phyloP scores from a whole-genome alignment of 2,797 vertebrate genomes.

The Xiphorhynchus erythropygius region DNA sequence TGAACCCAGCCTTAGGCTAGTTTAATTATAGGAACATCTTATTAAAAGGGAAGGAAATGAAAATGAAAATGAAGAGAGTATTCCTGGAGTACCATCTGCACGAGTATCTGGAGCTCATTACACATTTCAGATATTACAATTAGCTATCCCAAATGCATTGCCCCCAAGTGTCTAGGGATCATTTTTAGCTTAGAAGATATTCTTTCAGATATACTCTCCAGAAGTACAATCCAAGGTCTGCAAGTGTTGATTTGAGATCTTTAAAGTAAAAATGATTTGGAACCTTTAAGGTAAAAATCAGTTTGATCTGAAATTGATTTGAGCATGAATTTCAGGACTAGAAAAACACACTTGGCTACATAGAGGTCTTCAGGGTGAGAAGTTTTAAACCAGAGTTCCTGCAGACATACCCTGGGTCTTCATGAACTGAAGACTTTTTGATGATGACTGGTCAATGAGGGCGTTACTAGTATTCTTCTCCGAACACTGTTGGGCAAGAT shows the following conservation, averaged over 20 bases:
- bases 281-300: not conserved
- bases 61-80: not conserved
- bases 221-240: not conserved
- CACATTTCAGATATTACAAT: not conserved
- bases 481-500: not conserved
- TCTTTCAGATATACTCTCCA: not conserved
- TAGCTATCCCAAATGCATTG: not conserved
- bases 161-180: not conserved
- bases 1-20: conserved; percentile 2
- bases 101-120: not conserved
- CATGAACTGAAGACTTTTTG: not conserved
- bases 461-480: not conserved
- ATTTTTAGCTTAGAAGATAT: not conserved
- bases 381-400: not conserved
- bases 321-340: not conserved
- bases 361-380: not conserved
- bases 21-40: not conserved
- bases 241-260: not conserved
- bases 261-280: not conserved
- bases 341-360: not conserved
- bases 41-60: conserved; percentile 8
- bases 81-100: not conserved
- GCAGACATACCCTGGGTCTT: not conserved
- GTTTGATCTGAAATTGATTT: not conserved
- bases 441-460: not conserved